Evolutionary conservation across 2,888 invertebrate genomes (phyloP), one percentile per base, ranked within the genome.

Genomic region (Drosophila neonasuta): DNA sequence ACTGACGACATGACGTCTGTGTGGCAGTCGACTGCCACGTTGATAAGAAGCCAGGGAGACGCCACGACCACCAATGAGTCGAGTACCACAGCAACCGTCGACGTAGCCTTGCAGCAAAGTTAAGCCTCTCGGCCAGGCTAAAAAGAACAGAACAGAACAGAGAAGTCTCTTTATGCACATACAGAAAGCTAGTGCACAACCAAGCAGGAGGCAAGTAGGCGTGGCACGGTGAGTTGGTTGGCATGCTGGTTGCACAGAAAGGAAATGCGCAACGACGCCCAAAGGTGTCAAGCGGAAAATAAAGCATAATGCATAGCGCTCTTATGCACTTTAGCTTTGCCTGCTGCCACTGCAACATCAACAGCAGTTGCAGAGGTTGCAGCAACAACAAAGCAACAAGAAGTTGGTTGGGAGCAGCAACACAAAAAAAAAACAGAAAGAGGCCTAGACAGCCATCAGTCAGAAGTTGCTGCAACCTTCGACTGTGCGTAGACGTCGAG

Each of bases 201-300:
- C 3, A 44, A 34, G 34, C 30, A 8, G 17, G 42, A 11, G 42
- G 6, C n/a, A 45, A n/a, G 20, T 32, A 9, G n/a, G 49, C 11
- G 45, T n/a, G 10, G 17, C 36, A n/a, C 6, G 20, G 32, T 36
- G n/a, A 20, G 52, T 7, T 6, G 24, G 24, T 34, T 39, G 17
- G 29, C 32, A 44, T 57, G 56, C 56, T 63, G 68, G 34, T 63
- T 72, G 69, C 45, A 46, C 59, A 48, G 63, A 86, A 79, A 79
- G 87, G 85, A 83, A 83, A 86, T 83, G 82, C 82, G 87, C 85
- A 82, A 86, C 85, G 85, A 77, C 85, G 63, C 82, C 69, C 79
- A 86, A 85, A 83, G 87, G 85, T 83, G 82, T 81, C 82, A 76
- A 75, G 86, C 86, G 83, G 80, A 82, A 83, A 83, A 87, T 82